A percentile compares a stretch with the other conserved stretches of the same genome.
phyloP scores from a whole-genome alignment of 2,888 invertebrate genomes.

The Unio pictorum region DNA sequence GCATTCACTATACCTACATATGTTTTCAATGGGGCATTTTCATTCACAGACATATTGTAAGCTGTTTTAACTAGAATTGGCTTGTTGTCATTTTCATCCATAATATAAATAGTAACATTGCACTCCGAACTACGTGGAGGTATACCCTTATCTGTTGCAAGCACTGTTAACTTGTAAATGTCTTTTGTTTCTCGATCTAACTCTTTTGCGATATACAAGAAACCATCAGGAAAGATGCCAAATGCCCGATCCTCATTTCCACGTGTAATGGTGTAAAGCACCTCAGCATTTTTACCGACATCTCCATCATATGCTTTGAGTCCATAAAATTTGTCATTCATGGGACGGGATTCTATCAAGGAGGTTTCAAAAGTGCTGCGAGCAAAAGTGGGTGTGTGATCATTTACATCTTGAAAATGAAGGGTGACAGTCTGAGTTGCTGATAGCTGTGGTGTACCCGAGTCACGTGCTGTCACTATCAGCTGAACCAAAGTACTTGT shows the following conservation, averaged over 20 bases:
- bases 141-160: conserved; percentile 82
- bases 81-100: conserved; percentile 70
- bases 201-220: conserved; percentile 86
- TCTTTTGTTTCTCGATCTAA: conserved; percentile 92
- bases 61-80: conserved; percentile 78
- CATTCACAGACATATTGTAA: conserved; percentile 58
- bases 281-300: conserved; percentile 56
- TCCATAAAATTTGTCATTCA: conserved; percentile 81
- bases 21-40: conserved; percentile 52
- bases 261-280: conserved; percentile 80
- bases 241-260: conserved; percentile 90
- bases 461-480: conserved; percentile 58
- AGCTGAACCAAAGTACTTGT: conserved; percentile 30
- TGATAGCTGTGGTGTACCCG: conserved; percentile 48
- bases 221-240: conserved; percentile 96
- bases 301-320: conserved; percentile 63
- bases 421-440: conserved; percentile 48
- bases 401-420: conserved; percentile 90
- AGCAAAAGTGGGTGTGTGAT: conserved; percentile 95
- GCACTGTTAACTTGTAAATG: conserved; percentile 90
- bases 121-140: conserved; percentile 79
- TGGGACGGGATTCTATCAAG: conserved; percentile 88
- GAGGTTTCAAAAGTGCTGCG: conserved; percentile 94
- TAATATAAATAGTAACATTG: conserved; percentile 90
- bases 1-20: conserved; percentile 65